phyloP scores from a whole-genome alignment of 2,113 vertebrate genomes.

The Melanostigma gelatinosum region DNA sequence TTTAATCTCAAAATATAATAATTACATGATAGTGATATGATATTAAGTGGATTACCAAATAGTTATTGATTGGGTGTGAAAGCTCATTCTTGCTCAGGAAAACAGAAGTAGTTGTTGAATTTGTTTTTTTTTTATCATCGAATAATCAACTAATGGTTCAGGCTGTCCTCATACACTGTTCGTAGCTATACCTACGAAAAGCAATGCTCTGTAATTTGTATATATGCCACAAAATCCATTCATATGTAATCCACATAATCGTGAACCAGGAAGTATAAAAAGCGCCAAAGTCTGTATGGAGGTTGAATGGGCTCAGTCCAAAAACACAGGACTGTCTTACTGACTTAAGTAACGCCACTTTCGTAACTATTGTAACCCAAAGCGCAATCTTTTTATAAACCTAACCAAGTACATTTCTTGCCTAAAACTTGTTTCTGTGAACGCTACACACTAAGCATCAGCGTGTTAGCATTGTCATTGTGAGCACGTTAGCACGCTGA shows the following conservation, averaged over 20 bases:
- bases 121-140: not conserved
- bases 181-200: not conserved
- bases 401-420: too few species aligned
- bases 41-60: not conserved
- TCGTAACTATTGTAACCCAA: too few species aligned
- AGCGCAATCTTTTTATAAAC: too few species aligned
- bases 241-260: too few species aligned
- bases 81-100: not conserved
- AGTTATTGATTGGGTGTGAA: not conserved
- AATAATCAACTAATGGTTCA: not conserved
- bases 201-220: not conserved
- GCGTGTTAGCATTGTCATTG: not conserved
- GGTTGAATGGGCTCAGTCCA: too few species aligned
- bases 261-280: too few species aligned
- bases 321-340: too few species aligned
- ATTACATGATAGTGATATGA: not conserved
- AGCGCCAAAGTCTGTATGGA: too few species aligned
- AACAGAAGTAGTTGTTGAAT: not conserved
- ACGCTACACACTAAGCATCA: too few species aligned
- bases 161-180: not conserved
- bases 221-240: not conserved
- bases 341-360: too few species aligned
- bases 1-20: not conserved
- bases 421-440: too few species aligned
- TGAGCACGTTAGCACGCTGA: not conserved